These are phyloP conservation scores for Ficedula albicollis DNA, from an alignment of 2,797 vertebrate genomes.

Conservation along the genomic window DNA sequence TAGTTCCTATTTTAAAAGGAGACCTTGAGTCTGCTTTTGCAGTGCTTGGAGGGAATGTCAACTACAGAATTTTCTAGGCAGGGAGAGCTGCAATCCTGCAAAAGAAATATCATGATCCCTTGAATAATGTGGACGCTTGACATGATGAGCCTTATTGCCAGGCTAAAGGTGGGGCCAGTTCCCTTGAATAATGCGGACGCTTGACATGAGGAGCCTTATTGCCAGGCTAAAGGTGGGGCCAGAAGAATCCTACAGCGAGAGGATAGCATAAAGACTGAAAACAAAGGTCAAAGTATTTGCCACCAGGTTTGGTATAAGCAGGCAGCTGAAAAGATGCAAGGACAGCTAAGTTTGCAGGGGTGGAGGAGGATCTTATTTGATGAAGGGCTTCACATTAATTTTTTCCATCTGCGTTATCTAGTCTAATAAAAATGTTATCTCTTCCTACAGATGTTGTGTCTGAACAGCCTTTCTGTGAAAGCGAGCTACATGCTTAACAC, in stretches of 20 bases:
- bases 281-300: conserved; percentile 6
- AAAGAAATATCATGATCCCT: not conserved
- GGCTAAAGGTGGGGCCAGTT: not conserved
- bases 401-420: conserved; percentile 50
- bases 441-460: conserved; percentile 29
- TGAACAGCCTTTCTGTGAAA: conserved; percentile 14
- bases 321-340: not conserved
- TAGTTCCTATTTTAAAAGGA: conserved; percentile 17
- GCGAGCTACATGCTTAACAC: not conserved
- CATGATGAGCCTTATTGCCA: not conserved
- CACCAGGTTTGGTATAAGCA: not conserved
- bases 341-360: not conserved
- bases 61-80: conserved; percentile 4
- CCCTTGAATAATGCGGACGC: not conserved
- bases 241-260: not conserved
- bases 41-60: not conserved
- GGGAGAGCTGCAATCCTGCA: not conserved
- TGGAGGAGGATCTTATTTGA: conserved; percentile 20
- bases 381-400: conserved; percentile 29
- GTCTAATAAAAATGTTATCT: conserved; percentile 53
- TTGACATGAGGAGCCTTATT: not conserved
- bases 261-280: not conserved
- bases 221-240: not conserved
- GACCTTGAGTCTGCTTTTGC: not conserved
- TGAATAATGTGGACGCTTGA: not conserved